Percentiles rank a stretch among this genome's conserved stretches.
These are phyloP conservation scores for Drosophila orena DNA, from an alignment of 1,140 invertebrate genomes.

Conservation along the genomic window DNA sequence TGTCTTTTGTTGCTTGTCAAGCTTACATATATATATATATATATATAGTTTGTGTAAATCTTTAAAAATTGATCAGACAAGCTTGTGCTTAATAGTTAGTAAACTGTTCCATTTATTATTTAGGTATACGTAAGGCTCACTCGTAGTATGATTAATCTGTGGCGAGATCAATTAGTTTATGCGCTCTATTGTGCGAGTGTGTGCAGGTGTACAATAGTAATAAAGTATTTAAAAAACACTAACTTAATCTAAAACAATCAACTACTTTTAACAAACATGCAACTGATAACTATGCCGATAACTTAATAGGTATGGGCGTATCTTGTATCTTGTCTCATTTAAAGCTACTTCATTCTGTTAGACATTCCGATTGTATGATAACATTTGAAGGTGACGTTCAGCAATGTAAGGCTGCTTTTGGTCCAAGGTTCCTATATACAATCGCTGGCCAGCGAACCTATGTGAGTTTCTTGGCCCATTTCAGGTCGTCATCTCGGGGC, in stretches of 20 bases:
- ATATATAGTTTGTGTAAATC: conserved; percentile 45
- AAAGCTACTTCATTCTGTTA: conserved; percentile 46
- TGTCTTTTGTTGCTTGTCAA: conserved; percentile 45
- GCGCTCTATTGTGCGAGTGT: conserved; percentile 15
- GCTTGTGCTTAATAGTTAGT: conserved; percentile 26
- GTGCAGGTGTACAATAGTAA: conserved; percentile 11
- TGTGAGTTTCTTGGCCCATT: conserved; percentile 95
- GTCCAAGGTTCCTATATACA: conserved; percentile 72
- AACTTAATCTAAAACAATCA: conserved; percentile 17
- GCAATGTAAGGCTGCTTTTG: conserved; percentile 41
- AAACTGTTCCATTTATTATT: conserved; percentile 10
- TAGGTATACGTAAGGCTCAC: conserved; percentile 66
- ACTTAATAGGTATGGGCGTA: conserved; percentile 26
- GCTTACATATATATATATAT: conserved; percentile 26
- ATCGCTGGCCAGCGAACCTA: conserved; percentile 53
- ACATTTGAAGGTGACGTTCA: conserved; percentile 18
- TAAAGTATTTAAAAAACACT: conserved; percentile 9
- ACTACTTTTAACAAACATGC: conserved; percentile 24
- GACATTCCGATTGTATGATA: conserved; percentile 35
- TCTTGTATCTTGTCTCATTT: conserved; percentile 9
- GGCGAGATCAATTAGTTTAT: conserved; percentile 35
- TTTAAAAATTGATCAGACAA: conserved; percentile 54
- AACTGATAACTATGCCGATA: conserved; percentile 46
- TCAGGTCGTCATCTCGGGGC: conserved; percentile 96
- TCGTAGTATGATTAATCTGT: conserved; percentile 42